phyloP scores from a whole-genome alignment of 2,797 vertebrate species.

The Manis crassicaudata region DNA sequence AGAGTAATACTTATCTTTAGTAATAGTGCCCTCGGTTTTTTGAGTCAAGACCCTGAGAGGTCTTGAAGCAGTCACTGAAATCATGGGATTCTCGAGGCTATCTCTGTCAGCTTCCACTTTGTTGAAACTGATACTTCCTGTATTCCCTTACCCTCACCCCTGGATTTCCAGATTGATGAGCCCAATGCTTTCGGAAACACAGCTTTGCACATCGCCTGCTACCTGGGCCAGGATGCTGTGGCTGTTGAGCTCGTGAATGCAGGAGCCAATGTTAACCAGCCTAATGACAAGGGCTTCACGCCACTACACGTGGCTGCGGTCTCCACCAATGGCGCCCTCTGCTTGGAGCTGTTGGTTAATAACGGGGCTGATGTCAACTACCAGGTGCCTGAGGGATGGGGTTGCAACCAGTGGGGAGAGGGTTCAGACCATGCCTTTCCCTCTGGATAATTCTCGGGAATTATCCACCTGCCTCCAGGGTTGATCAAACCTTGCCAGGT shows the following conservation, averaged over 20 bases:
- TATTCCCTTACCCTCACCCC: neutral
- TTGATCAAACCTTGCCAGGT: neutral
- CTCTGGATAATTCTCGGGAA: neutral
- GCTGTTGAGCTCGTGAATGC: constrained; percentile 96
- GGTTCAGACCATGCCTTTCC: neutral
- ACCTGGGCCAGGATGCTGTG: constrained; percentile 96
- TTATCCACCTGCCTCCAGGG: neutral
- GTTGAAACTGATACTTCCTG: constrained; percentile 25
- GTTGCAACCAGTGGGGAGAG: neutral
- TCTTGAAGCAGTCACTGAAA: neutral
- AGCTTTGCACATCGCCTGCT: constrained; percentile 96
- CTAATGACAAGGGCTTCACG: constrained; percentile 95
- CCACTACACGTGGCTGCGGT: constrained; percentile 97
- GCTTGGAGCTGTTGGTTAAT: constrained; percentile 97
- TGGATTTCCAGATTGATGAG: constrained; percentile 92
- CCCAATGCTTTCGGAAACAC: constrained; percentile 96
- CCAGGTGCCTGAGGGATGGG: constrained; percentile 88
- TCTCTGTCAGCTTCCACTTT: neutral
- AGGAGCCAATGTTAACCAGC: constrained; percentile 97
- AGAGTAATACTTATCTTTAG: neutral
- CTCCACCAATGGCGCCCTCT: constrained; percentile 96
- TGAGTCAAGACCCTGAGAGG: neutral
- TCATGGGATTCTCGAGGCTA: constrained; percentile 12
- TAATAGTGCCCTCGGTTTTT: neutral
- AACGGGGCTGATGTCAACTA: constrained; percentile 98